Evolutionary conservation across 2,113 vertebrate genomes (phyloP).

Genomic region (Sarotherodon lohbergeri): DNA sequence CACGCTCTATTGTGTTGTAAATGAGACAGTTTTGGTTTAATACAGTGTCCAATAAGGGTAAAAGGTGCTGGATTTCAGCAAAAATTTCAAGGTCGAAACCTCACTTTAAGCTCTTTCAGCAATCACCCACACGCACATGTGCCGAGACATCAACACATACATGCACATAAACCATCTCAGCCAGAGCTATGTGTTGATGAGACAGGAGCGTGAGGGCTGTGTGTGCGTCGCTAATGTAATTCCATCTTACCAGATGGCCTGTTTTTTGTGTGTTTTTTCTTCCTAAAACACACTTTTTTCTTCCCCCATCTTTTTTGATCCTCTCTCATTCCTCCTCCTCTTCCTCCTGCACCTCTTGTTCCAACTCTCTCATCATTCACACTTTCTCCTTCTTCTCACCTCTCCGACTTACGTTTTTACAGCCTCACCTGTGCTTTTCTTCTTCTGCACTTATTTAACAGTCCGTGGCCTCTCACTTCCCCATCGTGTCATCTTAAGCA

Average conservation of each 20-base stretch:
- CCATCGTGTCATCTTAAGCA: conserved; percentile 43
- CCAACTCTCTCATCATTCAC: background rate
- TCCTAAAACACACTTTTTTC: conserved; percentile 13
- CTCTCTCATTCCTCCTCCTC: background rate
- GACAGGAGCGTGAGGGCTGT: conserved; percentile 37
- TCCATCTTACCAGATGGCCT: conserved; percentile 67
- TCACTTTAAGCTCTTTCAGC: background rate
- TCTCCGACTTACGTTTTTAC: background rate
- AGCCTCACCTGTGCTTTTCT: background rate
- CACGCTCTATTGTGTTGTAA: background rate
- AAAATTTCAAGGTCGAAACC: conserved; percentile 12
- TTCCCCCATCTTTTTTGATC: background rate
- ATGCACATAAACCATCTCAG: conserved; percentile 1
- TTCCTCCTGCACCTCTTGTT: background rate
- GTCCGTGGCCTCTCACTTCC: background rate
- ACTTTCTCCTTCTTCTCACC: background rate
- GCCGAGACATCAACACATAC: background rate
- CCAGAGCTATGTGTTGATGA: conserved; percentile 33
- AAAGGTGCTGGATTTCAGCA: background rate
- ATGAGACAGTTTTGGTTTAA: background rate
- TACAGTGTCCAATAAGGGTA: background rate
- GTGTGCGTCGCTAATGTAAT: conserved; percentile 64
- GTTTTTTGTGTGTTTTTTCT: background rate
- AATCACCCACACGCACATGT: background rate
- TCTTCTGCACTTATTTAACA: background rate